Evolutionary conservation across 2,113 vertebrate genomes (phyloP).

Genomic region (Setophaga coronata): DNA sequence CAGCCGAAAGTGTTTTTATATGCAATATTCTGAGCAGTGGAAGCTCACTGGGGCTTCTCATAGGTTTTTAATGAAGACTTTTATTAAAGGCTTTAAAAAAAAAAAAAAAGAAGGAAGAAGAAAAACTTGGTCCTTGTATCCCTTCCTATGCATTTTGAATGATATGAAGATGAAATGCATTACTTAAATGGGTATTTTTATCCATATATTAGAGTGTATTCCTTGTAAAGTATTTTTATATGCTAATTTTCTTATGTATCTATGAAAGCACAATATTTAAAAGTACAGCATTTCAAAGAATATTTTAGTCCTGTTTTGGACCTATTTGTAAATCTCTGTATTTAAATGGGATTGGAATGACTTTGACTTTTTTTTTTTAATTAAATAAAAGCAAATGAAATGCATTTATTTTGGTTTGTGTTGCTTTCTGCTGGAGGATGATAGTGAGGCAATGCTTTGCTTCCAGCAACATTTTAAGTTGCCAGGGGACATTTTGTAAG

Average conservation of each 20-base stretch:
- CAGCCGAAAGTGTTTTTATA: slow-evolving; percentile 73
- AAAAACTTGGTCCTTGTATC: slow-evolving; percentile 70
- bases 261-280: slow-evolving; percentile 80
- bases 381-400: slow-evolving; percentile 76
- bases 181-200: slow-evolving; percentile 89
- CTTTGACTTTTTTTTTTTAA: slow-evolving; percentile 63
- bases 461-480: neutral
- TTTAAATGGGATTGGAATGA: slow-evolving; percentile 71
- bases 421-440: neutral
- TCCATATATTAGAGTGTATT: slow-evolving; percentile 91
- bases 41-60: slow-evolving; percentile 68
- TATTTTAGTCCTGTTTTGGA: slow-evolving; percentile 75
- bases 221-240: slow-evolving; percentile 99
- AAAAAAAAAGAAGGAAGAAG: neutral
- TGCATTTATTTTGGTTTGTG: neutral
- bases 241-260: slow-evolving; percentile 82
- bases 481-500: neutral
- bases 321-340: slow-evolving; percentile 74
- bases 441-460: neutral
- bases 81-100: slow-evolving; percentile 69
- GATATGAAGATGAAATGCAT: slow-evolving; percentile 66
- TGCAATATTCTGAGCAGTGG: slow-evolving; percentile 79
- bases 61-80: slow-evolving; percentile 72
- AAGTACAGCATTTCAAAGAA: slow-evolving; percentile 66
- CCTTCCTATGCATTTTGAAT: slow-evolving; percentile 86